Percentiles rank a stretch among this genome's conserved stretches.
Conservation (phyloP, 2,888 invertebrate species). For the Caprella mutica region DNA sequence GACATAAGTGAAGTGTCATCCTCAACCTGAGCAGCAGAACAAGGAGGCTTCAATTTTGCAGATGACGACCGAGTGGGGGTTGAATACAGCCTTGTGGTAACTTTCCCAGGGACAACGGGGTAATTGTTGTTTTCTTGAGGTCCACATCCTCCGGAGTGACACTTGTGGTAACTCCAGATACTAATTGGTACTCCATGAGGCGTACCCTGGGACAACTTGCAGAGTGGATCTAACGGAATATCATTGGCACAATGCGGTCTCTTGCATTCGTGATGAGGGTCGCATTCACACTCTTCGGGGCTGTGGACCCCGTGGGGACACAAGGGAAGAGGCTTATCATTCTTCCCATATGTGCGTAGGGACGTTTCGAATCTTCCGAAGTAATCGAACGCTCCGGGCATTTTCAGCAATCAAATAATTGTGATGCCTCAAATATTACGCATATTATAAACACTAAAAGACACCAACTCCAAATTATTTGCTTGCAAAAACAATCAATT, state of each 20-base stretch:
- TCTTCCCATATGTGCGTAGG: conserved; percentile 20
- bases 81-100: conserved; percentile 47
- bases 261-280: conserved; percentile 22
- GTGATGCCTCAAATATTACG: too few species aligned
- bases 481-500: too few species aligned
- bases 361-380: conserved; percentile 30
- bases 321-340: conserved; percentile 9
- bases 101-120: conserved; percentile 12
- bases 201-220: conserved; percentile 23
- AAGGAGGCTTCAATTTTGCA: conserved; percentile 45
- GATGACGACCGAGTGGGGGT: conserved; percentile 51
- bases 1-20: conserved; percentile 1
- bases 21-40: background rate
- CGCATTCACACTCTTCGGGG: conserved; percentile 25
- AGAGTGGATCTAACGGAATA: conserved; percentile 27
- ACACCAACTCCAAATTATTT: too few species aligned
- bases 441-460: too few species aligned
- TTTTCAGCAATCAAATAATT: too few species aligned
- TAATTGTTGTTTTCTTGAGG: background rate
- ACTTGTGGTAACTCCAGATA: conserved; percentile 22
- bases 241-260: conserved; percentile 31
- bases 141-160: conserved; percentile 16
- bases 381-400: conserved; percentile 28
- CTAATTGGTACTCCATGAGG: conserved; percentile 26
- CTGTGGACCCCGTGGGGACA: conserved; percentile 28